A percentile compares a stretch with the other conserved stretches of the same genome.
phyloP scores from a whole-genome alignment of 2,888 invertebrate genomes.

The Pollenia angustigena region DNA sequence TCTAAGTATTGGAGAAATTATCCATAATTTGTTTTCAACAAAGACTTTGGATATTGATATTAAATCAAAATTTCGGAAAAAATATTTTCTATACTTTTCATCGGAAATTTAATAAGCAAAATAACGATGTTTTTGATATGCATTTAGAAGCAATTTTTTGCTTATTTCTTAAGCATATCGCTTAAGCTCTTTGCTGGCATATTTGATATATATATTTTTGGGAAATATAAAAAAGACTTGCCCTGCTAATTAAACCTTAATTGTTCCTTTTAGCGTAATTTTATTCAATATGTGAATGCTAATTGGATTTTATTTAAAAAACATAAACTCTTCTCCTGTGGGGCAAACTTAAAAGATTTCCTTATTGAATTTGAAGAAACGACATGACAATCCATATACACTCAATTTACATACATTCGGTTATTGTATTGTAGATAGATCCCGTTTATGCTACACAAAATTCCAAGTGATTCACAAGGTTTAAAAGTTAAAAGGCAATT shows the following conservation, averaged over 20 bases:
- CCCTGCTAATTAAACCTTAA: slow-evolving; percentile 35
- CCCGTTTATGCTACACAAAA: neutral
- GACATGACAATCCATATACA: slow-evolving; percentile 34
- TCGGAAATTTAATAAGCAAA: too few relatives aligned
- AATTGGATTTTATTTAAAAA: slow-evolving; percentile 67
- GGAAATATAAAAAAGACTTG: too few relatives aligned
- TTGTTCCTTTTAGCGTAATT: slow-evolving; percentile 42
- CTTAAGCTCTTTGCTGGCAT: too few relatives aligned
- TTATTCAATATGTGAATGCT: slow-evolving; percentile 56
- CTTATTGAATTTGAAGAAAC: slow-evolving; percentile 52
- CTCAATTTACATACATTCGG: slow-evolving; percentile 1
- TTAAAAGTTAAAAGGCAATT: slow-evolving; percentile 75
- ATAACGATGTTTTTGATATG: too few relatives aligned
- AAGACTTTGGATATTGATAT: too few relatives aligned
- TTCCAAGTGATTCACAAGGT: slow-evolving; percentile 58
- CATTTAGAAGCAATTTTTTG: too few relatives aligned
- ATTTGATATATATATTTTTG: too few relatives aligned
- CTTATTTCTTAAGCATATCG: too few relatives aligned
- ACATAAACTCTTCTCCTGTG: slow-evolving; percentile 29
- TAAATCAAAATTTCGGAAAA: too few relatives aligned
- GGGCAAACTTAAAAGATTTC: slow-evolving; percentile 54
- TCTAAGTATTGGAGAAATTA: too few relatives aligned
- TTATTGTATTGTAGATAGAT: slow-evolving; percentile 1
- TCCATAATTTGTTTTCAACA: too few relatives aligned
- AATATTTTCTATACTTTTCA: too few relatives aligned